phyloP scores from a whole-genome alignment of 2,888 invertebrate genomes.

The Nebria salina region DNA sequence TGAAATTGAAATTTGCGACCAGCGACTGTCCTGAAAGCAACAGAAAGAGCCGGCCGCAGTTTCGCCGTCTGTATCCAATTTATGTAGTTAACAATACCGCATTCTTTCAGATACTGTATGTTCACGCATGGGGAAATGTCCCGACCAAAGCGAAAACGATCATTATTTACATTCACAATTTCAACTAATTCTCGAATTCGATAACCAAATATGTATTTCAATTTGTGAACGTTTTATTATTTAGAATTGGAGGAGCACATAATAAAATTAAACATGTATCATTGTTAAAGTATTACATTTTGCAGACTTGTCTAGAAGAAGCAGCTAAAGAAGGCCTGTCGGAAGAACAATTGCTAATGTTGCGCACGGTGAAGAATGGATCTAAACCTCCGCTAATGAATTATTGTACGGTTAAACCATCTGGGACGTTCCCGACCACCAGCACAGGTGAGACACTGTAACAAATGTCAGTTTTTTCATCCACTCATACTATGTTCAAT shows the following conservation, averaged over 20 bases:
- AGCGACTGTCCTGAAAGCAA: not conserved
- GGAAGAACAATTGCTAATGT: constrained; percentile 48
- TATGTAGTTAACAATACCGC: constrained; percentile 42
- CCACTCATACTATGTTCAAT: too few relatives aligned
- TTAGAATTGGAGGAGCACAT: not conserved
- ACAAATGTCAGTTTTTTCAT: not conserved
- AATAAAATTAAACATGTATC: not conserved
- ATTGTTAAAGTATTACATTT: constrained; percentile 14
- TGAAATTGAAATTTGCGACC: not conserved
- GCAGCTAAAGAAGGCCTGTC: constrained; percentile 51
- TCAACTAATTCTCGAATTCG: not conserved
- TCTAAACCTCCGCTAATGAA: constrained; percentile 26
- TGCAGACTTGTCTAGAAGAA: constrained; percentile 50
- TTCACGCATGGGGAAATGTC: too few relatives aligned
- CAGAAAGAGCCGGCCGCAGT: too few relatives aligned
- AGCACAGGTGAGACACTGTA: constrained; percentile 48
- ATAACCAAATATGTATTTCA: too few relatives aligned
- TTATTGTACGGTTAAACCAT: constrained; percentile 40
- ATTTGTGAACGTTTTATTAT: too few relatives aligned
- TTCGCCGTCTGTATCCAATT: constrained; percentile 47
- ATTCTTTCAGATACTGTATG: not conserved
- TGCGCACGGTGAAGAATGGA: constrained; percentile 41
- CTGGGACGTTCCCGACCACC: constrained; percentile 47
- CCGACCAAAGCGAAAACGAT: not conserved
- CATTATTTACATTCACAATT: not conserved